Conservation (phyloP, 2,888 invertebrate species). For the Halictus ligatus region DNA sequence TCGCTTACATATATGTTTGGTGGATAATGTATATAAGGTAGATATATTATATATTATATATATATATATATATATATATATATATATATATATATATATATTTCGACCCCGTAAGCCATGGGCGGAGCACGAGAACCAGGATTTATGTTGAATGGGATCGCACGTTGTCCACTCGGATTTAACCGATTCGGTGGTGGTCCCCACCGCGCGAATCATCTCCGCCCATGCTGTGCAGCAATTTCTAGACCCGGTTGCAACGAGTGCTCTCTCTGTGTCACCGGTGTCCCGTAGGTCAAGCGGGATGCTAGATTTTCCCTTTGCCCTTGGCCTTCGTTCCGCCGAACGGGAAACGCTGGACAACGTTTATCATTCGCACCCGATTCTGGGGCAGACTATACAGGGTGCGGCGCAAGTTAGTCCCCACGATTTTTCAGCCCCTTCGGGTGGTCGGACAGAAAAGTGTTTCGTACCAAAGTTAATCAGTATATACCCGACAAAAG, state of each 20-base stretch:
- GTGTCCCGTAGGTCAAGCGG: slow-evolving; percentile 25
- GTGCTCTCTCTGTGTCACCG: not conserved
- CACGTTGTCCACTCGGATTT: slow-evolving; percentile 17
- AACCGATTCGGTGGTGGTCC: slow-evolving; percentile 34
- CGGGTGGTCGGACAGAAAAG: too few species aligned
- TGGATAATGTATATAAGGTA: not conserved
- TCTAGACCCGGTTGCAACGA: slow-evolving; percentile 28
- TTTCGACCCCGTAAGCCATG: slow-evolving; percentile 2
- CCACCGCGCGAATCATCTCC: slow-evolving; percentile 40
- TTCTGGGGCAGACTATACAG: not conserved
- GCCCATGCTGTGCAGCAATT: slow-evolving; percentile 46
- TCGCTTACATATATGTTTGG: not conserved
- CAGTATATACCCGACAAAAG: too few species aligned
- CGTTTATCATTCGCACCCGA: not conserved
- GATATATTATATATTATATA: not conserved
- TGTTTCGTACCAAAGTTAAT: too few species aligned
- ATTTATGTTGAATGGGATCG: slow-evolving; percentile 24
- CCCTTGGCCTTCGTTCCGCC: slow-evolving; percentile 15
- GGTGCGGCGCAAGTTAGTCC: too few species aligned
- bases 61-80: slow-evolving; percentile 27
- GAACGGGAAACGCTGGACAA: slow-evolving; percentile 11
- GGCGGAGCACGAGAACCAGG: slow-evolving; percentile 28
- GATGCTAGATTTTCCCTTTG: slow-evolving; percentile 3
- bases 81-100: slow-evolving; percentile 13
- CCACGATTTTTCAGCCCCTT: too few species aligned